A percentile compares a stretch with the other conserved stretches of the same genome.
These are phyloP conservation scores for Nannospalax galili DNA, from an alignment of 2,113 vertebrate species.

Conservation along the genomic window DNA sequence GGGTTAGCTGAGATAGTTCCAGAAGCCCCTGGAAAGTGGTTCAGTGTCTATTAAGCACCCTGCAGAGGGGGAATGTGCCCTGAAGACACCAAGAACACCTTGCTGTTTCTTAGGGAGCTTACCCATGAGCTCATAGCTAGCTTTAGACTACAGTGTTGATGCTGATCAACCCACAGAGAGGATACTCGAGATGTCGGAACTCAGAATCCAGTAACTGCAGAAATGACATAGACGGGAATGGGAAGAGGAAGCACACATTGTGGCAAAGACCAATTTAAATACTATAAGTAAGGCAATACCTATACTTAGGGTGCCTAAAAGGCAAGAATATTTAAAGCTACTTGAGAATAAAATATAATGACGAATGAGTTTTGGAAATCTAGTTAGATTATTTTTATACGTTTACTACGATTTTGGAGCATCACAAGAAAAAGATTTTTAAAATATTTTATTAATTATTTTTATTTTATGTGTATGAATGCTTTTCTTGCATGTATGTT, in stretches of 20 bases:
- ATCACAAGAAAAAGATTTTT: background rate
- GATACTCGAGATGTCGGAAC: background rate
- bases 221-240: background rate
- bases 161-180: conserved; percentile 39
- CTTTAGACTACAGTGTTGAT: conserved; percentile 54
- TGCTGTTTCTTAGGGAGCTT: background rate
- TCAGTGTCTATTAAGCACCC: background rate
- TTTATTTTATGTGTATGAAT: too few relatives aligned
- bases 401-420: background rate
- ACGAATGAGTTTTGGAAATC: background rate
- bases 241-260: background rate
- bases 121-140: conserved; percentile 21
- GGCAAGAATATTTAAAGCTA: conserved; percentile 16
- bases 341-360: conserved; percentile 31
- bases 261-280: background rate
- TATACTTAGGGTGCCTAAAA: background rate
- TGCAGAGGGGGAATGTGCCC: background rate
- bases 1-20: conserved; percentile 29
- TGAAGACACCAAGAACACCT: conserved; percentile 2
- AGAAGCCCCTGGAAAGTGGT: conserved; percentile 29
- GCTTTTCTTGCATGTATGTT: too few relatives aligned
- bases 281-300: background rate
- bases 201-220: conserved; percentile 42
- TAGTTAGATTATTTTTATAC: conserved; percentile 5
- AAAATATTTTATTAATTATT: background rate